Conservation (phyloP, 2,113 vertebrate species). For the Poeciliopsis prolifica region DNA sequence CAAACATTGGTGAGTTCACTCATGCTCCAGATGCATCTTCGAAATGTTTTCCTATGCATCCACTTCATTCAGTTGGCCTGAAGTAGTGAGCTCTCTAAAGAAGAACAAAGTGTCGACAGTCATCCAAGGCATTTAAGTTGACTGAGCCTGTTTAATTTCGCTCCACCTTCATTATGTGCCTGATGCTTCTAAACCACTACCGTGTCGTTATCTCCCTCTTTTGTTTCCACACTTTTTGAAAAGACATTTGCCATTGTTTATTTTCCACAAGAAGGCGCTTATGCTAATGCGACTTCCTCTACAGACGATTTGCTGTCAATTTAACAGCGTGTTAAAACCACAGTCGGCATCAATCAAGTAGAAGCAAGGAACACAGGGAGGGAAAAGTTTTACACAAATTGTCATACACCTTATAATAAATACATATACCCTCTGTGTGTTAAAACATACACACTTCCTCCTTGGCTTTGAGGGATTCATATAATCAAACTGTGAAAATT, state of each 20-base stretch:
- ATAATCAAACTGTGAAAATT: slow-evolving; percentile 25
- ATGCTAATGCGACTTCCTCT: slow-evolving; percentile 69
- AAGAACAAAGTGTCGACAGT: background rate
- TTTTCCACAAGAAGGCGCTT: slow-evolving; percentile 66
- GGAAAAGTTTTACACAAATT: slow-evolving; percentile 47
- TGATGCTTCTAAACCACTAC: slow-evolving; percentile 51
- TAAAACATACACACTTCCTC: background rate
- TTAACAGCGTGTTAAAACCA: slow-evolving; percentile 64
- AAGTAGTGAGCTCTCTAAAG: slow-evolving; percentile 10
- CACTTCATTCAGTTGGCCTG: background rate
- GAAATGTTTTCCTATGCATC: background rate
- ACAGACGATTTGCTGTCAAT: slow-evolving; percentile 68
- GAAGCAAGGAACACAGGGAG: slow-evolving; percentile 29
- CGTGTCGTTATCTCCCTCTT: slow-evolving; percentile 60
- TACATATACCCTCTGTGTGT: slow-evolving; percentile 41
- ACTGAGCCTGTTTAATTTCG: slow-evolving; percentile 63
- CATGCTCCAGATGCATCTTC: background rate
- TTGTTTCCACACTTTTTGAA: slow-evolving; percentile 63
- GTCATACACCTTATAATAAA: slow-evolving; percentile 52
- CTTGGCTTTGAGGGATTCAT: background rate
- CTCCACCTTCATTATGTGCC: slow-evolving; percentile 50
- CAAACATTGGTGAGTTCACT: background rate
- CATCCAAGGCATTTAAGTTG: slow-evolving; percentile 45
- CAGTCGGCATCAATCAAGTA: slow-evolving; percentile 63
- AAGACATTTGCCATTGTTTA: slow-evolving; percentile 62